Evolutionary conservation across 1,140 invertebrate genomes (phyloP).

Genomic region (Gerris buenoi): DNA sequence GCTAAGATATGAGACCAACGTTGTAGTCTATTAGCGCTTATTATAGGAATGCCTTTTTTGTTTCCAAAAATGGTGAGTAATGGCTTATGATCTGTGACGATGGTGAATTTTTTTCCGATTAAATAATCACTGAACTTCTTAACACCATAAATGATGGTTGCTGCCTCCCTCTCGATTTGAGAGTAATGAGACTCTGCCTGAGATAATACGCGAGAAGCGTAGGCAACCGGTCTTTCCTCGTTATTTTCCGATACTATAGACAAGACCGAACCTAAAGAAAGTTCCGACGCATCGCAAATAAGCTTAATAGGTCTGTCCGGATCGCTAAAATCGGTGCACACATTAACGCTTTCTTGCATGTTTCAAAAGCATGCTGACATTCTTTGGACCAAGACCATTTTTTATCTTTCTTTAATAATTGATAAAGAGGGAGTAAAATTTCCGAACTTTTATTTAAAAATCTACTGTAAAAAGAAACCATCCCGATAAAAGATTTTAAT

Average conservation of each 20-base stretch:
- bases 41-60: background rate
- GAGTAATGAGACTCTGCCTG: conserved; percentile 32
- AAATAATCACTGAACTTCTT: conserved; percentile 38
- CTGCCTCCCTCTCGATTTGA: conserved; percentile 37
- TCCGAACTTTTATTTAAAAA: background rate
- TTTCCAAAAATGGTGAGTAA: conserved; percentile 32
- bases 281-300: background rate
- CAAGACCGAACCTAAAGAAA: conserved; percentile 13
- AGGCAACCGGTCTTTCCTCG: conserved; percentile 30
- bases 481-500: conserved; percentile 1
- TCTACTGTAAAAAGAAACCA: conserved; percentile 6
- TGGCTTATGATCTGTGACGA: conserved; percentile 36
- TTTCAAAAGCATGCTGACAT: background rate
- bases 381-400: background rate
- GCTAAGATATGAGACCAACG: conserved; percentile 21
- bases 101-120: conserved; percentile 33
- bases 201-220: conserved; percentile 30
- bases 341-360: background rate
- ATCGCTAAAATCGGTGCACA: background rate
- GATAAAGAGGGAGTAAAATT: background rate
- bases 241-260: conserved; percentile 16
- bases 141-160: conserved; percentile 35
- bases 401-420: background rate
- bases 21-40: background rate
- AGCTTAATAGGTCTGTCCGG: background rate